phyloP scores from a whole-genome alignment of 2,113 vertebrate genomes.

The Amazona guildingii region DNA sequence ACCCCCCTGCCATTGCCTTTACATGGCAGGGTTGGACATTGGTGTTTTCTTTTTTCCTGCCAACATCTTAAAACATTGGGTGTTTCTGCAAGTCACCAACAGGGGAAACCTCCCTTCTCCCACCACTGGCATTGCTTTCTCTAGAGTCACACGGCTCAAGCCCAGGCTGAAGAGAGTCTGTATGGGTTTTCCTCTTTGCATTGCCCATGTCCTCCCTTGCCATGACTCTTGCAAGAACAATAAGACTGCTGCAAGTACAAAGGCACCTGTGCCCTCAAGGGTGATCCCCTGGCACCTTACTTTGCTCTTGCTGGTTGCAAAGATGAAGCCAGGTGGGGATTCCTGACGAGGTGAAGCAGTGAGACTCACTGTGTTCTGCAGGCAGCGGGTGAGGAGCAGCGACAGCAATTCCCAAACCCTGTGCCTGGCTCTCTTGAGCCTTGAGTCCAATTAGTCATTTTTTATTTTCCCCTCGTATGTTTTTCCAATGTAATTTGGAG shows the following conservation, averaged over 20 bases:
- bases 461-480: conserved; percentile 59
- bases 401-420: not conserved
- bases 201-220: not conserved
- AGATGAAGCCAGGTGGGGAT: not conserved
- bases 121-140: not conserved
- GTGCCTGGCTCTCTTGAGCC: conserved; percentile 23
- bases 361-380: not conserved
- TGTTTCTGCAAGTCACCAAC: not conserved
- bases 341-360: not conserved
- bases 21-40: not conserved
- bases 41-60: not conserved
- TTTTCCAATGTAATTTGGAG: conserved; percentile 67
- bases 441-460: conserved; percentile 59
- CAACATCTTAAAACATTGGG: not conserved
- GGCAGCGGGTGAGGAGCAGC: not conserved
- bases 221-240: not conserved
- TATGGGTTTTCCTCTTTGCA: not conserved
- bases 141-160: accelerated
- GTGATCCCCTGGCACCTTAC: not conserved
- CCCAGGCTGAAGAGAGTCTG: not conserved
- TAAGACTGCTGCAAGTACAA: not conserved
- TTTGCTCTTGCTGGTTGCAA: not conserved
- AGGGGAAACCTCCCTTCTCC: not conserved
- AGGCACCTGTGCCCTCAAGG: not conserved
- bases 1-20: not conserved